Conservation (phyloP, 2,888 invertebrate genomes). For the Therioaphis trifolii region DNA sequence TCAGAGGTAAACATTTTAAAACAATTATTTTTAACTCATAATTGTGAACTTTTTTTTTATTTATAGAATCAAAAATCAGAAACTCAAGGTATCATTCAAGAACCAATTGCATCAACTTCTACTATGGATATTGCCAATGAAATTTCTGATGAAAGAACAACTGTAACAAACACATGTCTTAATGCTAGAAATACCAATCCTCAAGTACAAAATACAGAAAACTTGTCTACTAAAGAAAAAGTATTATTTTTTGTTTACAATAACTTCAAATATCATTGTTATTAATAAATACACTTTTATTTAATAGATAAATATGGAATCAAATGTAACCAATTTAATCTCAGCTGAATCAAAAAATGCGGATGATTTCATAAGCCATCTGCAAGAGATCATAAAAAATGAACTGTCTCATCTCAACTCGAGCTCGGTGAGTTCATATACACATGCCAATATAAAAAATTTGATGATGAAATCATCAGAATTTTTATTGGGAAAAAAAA, state of each 20-base stretch:
- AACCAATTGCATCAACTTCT: neutral
- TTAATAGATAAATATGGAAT: conserved; percentile 4
- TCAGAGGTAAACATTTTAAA: conserved; percentile 10
- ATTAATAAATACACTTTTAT: neutral
- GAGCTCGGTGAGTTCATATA: neutral
- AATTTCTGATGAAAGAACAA: neutral
- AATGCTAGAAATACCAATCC: neutral
- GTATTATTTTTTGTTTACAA: neutral
- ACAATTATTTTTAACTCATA: neutral
- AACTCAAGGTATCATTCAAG: neutral
- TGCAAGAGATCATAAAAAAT: neutral
- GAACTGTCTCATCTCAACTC: conserved; percentile 12
- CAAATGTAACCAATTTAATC: neutral
- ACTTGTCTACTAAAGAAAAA: neutral
- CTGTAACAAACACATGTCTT: neutral
- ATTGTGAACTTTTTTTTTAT: neutral
- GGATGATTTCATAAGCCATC: neutral
- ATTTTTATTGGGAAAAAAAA: neutral
- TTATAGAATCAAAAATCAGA: conserved; percentile 22
- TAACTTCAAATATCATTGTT: neutral
- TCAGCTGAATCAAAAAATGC: neutral
- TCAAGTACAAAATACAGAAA: neutral
- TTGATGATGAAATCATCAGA: conserved; percentile 3
- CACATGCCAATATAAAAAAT: neutral
- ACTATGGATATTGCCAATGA: neutral